These are phyloP conservation scores for Hydrozoanthus tunicans DNA, from an alignment of 64 coral and sea anemone genomes.

Conservation along the genomic window DNA sequence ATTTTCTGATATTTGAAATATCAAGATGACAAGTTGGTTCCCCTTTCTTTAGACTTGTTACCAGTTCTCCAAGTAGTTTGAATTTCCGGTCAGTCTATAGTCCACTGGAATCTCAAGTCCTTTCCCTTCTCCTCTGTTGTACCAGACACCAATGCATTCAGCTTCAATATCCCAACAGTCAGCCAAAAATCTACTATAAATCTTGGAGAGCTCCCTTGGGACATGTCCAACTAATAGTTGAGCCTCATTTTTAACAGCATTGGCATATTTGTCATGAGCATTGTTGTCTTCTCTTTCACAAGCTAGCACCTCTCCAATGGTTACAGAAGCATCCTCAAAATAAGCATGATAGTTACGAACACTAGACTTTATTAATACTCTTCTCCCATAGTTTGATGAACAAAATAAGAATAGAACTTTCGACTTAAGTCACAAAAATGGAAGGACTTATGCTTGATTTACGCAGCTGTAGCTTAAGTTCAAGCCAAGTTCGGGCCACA, in stretches of 20 bases:
- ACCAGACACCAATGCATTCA: conserved; percentile 67
- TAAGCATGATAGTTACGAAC: conserved; percentile 73
- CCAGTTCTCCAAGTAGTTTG: conserved; percentile 59
- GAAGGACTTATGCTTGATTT: conserved; percentile 72
- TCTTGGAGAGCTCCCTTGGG: conserved; percentile 64
- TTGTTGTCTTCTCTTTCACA: conserved; percentile 77
- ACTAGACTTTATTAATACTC: conserved; percentile 76
- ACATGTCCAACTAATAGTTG: conserved; percentile 74
- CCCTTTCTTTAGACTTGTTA: conserved; percentile 51
- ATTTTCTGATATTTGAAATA: conserved; percentile 62
- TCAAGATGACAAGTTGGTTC: conserved; percentile 58
- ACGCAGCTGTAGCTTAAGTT: conserved; percentile 67
- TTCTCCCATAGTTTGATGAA: conserved; percentile 70
- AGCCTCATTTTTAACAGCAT: conserved; percentile 70
- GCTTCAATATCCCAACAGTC: conserved; percentile 59
- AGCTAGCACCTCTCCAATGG: conserved; percentile 74
- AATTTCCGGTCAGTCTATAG: conserved; percentile 65
- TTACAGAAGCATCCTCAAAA: conserved; percentile 77
- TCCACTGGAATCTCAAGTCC: conserved; percentile 56
- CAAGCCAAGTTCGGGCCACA: conserved; percentile 78
- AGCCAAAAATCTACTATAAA: conserved; percentile 49
- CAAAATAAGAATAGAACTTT: conserved; percentile 69
- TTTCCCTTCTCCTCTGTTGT: conserved; percentile 56
- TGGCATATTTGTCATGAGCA: conserved; percentile 71
- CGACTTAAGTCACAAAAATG: conserved; percentile 69